Conservation (phyloP, 2,113 vertebrate genomes). For the Oenanthe melanoleuca region DNA sequence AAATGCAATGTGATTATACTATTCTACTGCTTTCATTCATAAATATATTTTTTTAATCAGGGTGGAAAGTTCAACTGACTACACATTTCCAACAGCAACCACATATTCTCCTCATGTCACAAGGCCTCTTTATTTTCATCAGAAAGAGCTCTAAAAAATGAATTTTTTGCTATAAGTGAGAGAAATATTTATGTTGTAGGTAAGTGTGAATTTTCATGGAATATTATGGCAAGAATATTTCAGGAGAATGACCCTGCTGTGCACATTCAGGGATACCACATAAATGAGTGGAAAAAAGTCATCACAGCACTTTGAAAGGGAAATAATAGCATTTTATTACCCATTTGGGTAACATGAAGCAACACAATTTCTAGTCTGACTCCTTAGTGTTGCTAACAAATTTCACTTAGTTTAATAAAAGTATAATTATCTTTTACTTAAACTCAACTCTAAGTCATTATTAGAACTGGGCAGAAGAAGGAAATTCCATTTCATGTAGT, state of each 20-base stretch:
- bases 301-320: not conserved
- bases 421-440: constrained; percentile 1
- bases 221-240: not conserved
- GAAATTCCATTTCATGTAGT: constrained; percentile 10
- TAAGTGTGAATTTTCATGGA: not conserved
- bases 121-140: not conserved
- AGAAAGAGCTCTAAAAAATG: not conserved
- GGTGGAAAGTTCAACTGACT: not conserved
- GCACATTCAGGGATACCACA: not conserved
- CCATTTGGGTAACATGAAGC: not conserved
- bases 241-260: not conserved
- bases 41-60: not conserved
- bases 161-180: not conserved
- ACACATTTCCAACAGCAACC: not conserved
- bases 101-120: not conserved
- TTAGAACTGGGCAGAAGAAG: not conserved
- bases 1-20: not conserved
- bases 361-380: not conserved
- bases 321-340: constrained; percentile 27
- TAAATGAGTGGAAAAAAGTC: constrained; percentile 3
- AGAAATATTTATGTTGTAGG: not conserved
- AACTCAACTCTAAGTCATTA: not conserved
- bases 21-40: not conserved
- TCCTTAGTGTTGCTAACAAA: not conserved
- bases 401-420: not conserved